Conservation (phyloP, 2,797 vertebrate genomes). For the Semaprochilodus insignis region DNA sequence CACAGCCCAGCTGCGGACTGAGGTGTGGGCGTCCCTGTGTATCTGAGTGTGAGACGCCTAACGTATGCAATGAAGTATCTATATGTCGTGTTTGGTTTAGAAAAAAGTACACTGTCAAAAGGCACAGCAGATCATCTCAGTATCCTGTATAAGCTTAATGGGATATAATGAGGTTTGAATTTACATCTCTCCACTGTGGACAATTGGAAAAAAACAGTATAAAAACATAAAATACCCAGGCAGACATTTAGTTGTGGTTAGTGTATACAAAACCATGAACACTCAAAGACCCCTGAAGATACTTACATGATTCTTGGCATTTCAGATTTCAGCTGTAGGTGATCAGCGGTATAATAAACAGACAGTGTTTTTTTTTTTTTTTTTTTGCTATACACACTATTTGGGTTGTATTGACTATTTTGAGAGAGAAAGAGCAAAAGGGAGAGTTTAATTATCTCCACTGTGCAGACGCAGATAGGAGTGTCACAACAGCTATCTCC, state of each 20-base stretch:
- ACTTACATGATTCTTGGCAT: too few species aligned
- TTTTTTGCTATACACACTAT: not conserved
- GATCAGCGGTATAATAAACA: not conserved
- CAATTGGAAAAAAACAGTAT: not conserved
- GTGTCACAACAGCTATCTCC: not conserved
- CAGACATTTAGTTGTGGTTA: not conserved
- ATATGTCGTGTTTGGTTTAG: not conserved
- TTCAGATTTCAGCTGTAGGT: not conserved
- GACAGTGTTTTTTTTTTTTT: not conserved
- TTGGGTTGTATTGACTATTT: not conserved
- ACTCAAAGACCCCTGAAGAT: too few species aligned
- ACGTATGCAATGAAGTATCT: too few species aligned
- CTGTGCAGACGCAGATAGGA: not conserved
- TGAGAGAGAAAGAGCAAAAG: not conserved
- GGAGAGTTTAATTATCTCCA: not conserved
- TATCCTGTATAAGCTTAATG: too few species aligned
- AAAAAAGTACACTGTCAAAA: not conserved
- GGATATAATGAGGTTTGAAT: not conserved
- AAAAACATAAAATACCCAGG: not conserved
- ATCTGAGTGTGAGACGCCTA: not conserved
- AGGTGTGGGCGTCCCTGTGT: not conserved
- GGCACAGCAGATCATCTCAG: not conserved
- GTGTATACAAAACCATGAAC: too few species aligned
- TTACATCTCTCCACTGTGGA: not conserved
- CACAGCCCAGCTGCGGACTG: conserved; percentile 13